Percentiles rank a stretch among this genome's conserved stretches.
These are phyloP conservation scores for Champsocephalus gunnari DNA, from an alignment of 2,797 vertebrate genomes.

Conservation along the genomic window DNA sequence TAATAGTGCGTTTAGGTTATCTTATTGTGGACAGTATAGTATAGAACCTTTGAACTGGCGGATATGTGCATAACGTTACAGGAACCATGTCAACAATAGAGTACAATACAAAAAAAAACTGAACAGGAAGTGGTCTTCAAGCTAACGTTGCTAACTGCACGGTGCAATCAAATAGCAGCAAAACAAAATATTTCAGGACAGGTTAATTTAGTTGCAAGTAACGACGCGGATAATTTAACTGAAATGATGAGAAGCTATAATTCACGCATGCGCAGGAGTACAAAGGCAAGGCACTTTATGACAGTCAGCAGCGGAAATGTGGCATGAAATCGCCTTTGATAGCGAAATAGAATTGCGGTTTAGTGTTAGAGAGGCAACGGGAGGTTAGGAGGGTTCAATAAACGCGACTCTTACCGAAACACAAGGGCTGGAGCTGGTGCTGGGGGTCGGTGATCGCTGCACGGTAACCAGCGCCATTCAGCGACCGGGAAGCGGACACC, in stretches of 20 bases:
- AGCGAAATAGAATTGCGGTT: conserved; percentile 16
- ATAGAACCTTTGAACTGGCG: conserved; percentile 39
- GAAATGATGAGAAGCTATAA: conserved; percentile 61
- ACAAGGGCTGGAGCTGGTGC: conserved; percentile 98
- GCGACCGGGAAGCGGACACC: conserved; percentile 87
- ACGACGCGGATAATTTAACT: conserved; percentile 32
- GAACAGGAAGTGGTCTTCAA: not conserved
- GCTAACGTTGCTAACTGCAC: fast-evolving
- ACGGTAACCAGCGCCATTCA: conserved; percentile 99
- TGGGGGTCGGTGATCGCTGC: conserved; percentile 98
- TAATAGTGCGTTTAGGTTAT: not conserved
- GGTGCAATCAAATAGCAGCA: fast-evolving
- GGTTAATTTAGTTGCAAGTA: conserved; percentile 11
- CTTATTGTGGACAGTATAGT: not conserved
- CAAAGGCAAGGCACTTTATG: conserved; percentile 86
- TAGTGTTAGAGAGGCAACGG: not conserved
- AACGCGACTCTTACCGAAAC: conserved; percentile 91
- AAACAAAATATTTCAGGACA: not conserved
- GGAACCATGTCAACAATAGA: conserved; percentile 27
- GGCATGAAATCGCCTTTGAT: conserved; percentile 29
- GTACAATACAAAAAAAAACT: conserved; percentile 18
- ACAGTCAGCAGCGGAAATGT: conserved; percentile 76
- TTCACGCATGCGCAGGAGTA: conserved; percentile 90
- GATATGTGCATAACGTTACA: conserved; percentile 35
- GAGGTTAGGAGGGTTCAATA: conserved; percentile 3